Base-by-base conservation (phyloP, 2,113 vertebrate species). In the Oophaga pumilio region DNA sequence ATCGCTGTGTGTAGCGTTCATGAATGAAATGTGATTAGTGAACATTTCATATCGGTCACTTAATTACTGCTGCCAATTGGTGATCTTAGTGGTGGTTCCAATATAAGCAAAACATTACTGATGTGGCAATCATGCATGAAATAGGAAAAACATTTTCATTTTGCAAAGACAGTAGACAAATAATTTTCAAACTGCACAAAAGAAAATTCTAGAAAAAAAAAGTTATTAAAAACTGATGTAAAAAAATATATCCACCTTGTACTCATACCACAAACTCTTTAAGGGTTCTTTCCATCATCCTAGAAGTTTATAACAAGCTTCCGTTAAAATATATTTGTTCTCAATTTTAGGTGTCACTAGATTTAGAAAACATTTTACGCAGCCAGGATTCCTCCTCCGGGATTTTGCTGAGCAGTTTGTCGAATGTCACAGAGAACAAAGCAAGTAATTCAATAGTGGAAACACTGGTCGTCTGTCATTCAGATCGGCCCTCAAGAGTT, bases 361-460 rank as follows among this genome's bases (percentile, higher is more conserved):
- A 57, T 52, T 59, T 26, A 28, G 24, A 79, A 79, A 57, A 26
- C 49, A 26, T 79, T 18, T 79, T 59, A 26, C n/a, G 7, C 53
- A 17, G 22, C 12, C 49, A 77, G 49, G n/a, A 28, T 79, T 80
- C 26, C n/a, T 56, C 20, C 56, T 69, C 76, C 9, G 52, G 26
- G 52, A 87, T 24, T 81, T 57, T 79, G 13, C 22, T 12, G 6
- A n/a, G 76, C n/a, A 87, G 43, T 80, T 81, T 81, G 69, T 87
- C 77, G 79, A 24, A 66, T 66, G 66, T 80, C 78, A 80, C 52
- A 20, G 28, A 56, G 53, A 87, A 28, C 50, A 43, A 20, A 80
- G 53, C 77, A 53, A 71, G 69, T 71, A 80, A 82, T 82, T 87
- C 53, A 87, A 76, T 82, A 76, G n/a, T 82, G 68, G 79, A 74